Evolutionary conservation across 2,888 invertebrate species (phyloP).

Genomic region (Leptothorax acervorum): DNA sequence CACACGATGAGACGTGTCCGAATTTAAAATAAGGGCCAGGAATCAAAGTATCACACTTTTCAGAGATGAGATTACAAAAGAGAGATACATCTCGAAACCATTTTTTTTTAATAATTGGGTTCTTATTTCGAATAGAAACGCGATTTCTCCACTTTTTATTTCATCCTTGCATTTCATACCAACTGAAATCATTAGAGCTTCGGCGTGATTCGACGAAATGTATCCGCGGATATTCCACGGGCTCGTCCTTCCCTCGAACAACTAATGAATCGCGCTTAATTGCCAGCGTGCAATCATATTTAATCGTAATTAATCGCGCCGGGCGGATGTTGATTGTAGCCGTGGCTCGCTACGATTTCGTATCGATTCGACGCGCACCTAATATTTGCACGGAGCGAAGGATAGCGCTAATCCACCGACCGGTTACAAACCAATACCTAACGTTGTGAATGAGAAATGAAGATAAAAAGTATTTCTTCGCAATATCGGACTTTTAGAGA

Average conservation of each 20-base stretch:
- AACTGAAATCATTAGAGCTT: background rate
- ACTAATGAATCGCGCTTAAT: slow-evolving; percentile 48
- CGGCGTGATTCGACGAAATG: background rate
- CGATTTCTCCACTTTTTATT: background rate
- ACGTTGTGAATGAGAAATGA: background rate
- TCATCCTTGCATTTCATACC: background rate
- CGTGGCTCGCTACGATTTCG: slow-evolving; percentile 38
- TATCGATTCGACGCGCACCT: slow-evolving; percentile 31
- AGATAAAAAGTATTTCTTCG: background rate
- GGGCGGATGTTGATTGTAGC: slow-evolving; percentile 43
- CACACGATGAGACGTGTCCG: background rate
- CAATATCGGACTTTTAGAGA: background rate
- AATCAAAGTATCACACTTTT: background rate
- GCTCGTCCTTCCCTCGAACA: slow-evolving; percentile 18
- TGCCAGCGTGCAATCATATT: slow-evolving; percentile 50
- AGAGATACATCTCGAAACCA: background rate
- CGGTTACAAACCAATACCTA: slow-evolving; percentile 2
- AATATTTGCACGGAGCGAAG: slow-evolving; percentile 38
- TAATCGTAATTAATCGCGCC: slow-evolving; percentile 50
- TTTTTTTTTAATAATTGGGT: background rate
- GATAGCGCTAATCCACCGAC: slow-evolving; percentile 29
- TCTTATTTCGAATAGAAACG: background rate
- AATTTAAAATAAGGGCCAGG: slow-evolving; percentile 3
- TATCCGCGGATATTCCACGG: background rate
- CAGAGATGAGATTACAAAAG: background rate